Evolutionary conservation across 37 sponge, comb jelly and placozoan species (phyloP).

Genomic region (Eunapius fragilis): DNA sequence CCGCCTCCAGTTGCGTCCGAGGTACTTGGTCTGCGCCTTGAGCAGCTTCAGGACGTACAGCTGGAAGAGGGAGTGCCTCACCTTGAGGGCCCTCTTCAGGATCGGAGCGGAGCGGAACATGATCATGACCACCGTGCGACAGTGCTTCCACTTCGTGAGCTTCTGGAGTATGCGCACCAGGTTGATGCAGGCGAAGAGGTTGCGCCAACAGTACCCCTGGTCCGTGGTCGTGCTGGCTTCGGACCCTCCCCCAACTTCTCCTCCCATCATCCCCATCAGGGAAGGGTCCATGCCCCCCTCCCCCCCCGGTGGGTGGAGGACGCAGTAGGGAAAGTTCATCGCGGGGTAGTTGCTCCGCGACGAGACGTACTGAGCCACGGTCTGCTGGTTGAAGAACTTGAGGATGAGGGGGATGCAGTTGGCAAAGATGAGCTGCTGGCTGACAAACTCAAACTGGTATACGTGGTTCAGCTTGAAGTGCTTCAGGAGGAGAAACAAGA

Average conservation of each 20-base stretch:
- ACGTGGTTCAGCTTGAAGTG: constrained; percentile 94
- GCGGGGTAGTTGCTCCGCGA: constrained; percentile 72
- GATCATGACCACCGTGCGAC: constrained; percentile 91
- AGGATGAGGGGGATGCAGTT: constrained; percentile 95
- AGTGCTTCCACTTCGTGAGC: constrained; percentile 96
- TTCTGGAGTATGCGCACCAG: constrained; percentile 91
- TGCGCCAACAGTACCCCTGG: constrained; percentile 79
- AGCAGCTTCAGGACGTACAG: constrained; percentile 93
- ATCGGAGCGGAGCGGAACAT: constrained; percentile 96
- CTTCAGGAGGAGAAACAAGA: constrained; percentile 91
- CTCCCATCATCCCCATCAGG: not conserved
- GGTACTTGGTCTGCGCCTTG: constrained; percentile 89
- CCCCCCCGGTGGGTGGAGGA: constrained; percentile 50
- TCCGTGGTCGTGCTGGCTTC: too few relatives aligned
- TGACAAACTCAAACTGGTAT: constrained; percentile 94
- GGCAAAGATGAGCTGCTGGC: constrained; percentile 96
- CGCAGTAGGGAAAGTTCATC: constrained; percentile 79
- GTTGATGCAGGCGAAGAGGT: constrained; percentile 92
- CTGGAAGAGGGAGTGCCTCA: constrained; percentile 86
- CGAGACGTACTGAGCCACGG: constrained; percentile 79
- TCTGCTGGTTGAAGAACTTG: constrained; percentile 96
- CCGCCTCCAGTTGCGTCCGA: constrained; percentile 91
- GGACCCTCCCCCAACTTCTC: constrained; percentile 9
- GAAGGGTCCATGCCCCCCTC: constrained; percentile 12
- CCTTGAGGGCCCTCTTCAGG: constrained; percentile 92